Percentiles rank a stretch among this genome's conserved stretches.
Conservation (phyloP, 2,113 vertebrate genomes). For the Pteropus alecto region DNA sequence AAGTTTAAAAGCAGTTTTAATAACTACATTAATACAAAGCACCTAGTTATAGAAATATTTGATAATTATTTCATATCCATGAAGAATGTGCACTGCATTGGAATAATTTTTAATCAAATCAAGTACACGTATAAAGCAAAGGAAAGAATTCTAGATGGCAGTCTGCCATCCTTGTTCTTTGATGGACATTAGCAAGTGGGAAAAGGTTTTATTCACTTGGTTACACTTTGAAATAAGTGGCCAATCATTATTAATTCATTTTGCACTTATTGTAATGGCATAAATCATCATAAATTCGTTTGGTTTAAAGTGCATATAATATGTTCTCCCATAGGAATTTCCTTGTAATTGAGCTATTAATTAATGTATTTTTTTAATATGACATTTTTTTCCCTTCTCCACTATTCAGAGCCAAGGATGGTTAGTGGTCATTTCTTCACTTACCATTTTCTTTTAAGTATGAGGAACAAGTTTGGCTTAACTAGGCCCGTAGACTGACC, state of each 20-base stretch:
- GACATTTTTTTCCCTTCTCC: slow-evolving; percentile 55
- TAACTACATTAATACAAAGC: background rate
- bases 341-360: slow-evolving; percentile 77
- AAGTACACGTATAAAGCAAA: background rate
- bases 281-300: slow-evolving; percentile 79
- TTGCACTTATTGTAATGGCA: slow-evolving; percentile 75
- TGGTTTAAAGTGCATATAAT: slow-evolving; percentile 78
- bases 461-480: background rate
- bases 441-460: slow-evolving; percentile 11
- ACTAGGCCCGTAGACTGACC: background rate
- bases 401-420: background rate
- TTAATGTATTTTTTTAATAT: slow-evolving; percentile 71
- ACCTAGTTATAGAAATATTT: slow-evolving; percentile 23
- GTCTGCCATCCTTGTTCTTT: slow-evolving; percentile 48
- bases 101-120: slow-evolving; percentile 44
- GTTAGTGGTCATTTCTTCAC: background rate
- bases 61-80: background rate
- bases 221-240: slow-evolving; percentile 78
- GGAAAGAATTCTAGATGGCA: slow-evolving; percentile 19
- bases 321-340: slow-evolving; percentile 72
- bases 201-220: slow-evolving; percentile 71
- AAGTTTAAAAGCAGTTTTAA: background rate
- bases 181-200: slow-evolving; percentile 56
- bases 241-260: slow-evolving; percentile 83
- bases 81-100: background rate